Evolutionary conservation across 2,888 invertebrate genomes (phyloP), one percentile per base, ranked within the genome.

Genomic region (Phaedon cochleariae): DNA sequence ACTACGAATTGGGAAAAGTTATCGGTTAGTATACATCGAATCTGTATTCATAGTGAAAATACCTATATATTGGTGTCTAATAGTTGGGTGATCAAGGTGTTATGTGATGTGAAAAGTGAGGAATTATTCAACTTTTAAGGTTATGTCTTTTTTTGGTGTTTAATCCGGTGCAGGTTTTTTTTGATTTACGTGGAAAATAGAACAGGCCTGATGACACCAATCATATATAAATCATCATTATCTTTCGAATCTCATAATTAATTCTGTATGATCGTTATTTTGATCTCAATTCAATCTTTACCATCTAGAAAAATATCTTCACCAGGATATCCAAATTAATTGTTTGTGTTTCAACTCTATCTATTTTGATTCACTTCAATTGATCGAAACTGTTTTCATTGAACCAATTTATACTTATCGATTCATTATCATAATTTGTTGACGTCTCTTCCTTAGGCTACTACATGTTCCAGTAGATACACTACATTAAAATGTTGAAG

Each of bases 1-100:
- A 95, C 84, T 97, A 97, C 85, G 95, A 96, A 85, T 85, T 97
- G 78, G 90, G 92, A 76, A 96, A 97, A 86, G 94, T 97, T 79
- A 97, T 97, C 81, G 95, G 95, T 94, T 85, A 87, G 90, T 88
- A 80, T 71, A 70, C 45, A 69, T 63, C 62, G 61, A 67, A 72
- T 67, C 74, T 53, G 49, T 59, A 62, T 72, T 72, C 67, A 54
- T 17, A 59, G 57, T 59, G 9, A 57, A 55, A 62, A 61, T 31
- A 34, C 62, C 46, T 62, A 53, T 17, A 15, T 15, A 26, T 46
- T 57, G 48, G 29, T 65, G 53, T 52, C 37, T 46, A 49, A 31
- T 26, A 62, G 22, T 45, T 45, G n/a, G 18, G 26, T 59, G 45
- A 48, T 60, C 62, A 68, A 69, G 22, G 59, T 22, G 54, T 59